Percentiles rank a stretch among this genome's conserved stretches.
phyloP scores from a whole-genome alignment of 2,888 invertebrate genomes.

The Corbicula japonica region DNA sequence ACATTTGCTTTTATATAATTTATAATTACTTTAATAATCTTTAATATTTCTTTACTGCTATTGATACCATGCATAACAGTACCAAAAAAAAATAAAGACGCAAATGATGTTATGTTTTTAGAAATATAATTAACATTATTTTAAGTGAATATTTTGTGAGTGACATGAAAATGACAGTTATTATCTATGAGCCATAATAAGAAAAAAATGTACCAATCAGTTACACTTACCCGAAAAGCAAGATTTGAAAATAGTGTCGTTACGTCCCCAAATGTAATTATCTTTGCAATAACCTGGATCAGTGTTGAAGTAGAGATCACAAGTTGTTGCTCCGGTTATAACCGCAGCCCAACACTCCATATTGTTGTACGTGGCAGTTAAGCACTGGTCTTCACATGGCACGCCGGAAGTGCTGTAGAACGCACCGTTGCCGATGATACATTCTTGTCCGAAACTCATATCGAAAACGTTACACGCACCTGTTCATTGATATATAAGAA shows the following conservation, averaged over 20 bases:
- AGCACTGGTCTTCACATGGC: constrained; percentile 13
- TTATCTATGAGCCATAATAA: too few relatives aligned
- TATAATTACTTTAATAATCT: too few relatives aligned
- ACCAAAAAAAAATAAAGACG: too few relatives aligned
- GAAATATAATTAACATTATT: too few relatives aligned
- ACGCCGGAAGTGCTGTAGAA: not conserved
- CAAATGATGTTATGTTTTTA: too few relatives aligned
- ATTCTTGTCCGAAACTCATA: not conserved
- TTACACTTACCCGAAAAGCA: constrained; percentile 31
- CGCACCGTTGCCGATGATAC: not conserved
- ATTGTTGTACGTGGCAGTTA: not conserved
- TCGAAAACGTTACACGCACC: constrained; percentile 4
- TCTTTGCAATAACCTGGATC: constrained; percentile 23
- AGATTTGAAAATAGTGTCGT: constrained; percentile 27
- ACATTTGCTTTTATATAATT: too few relatives aligned
- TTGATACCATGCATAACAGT: too few relatives aligned
- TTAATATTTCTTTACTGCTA: too few relatives aligned
- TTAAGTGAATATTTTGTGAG: too few relatives aligned
- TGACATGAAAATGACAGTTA: too few relatives aligned
- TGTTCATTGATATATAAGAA: too few relatives aligned
- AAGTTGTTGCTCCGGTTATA: not conserved
- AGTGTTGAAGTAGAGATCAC: constrained; percentile 21
- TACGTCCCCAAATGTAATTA: not conserved
- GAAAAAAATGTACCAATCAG: not conserved
- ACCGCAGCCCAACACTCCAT: constrained; percentile 38